Percentiles rank a stretch among this genome's conserved stretches.
Conservation (phyloP, 2,888 invertebrate genomes). For the Tupiocoris notatus region DNA sequence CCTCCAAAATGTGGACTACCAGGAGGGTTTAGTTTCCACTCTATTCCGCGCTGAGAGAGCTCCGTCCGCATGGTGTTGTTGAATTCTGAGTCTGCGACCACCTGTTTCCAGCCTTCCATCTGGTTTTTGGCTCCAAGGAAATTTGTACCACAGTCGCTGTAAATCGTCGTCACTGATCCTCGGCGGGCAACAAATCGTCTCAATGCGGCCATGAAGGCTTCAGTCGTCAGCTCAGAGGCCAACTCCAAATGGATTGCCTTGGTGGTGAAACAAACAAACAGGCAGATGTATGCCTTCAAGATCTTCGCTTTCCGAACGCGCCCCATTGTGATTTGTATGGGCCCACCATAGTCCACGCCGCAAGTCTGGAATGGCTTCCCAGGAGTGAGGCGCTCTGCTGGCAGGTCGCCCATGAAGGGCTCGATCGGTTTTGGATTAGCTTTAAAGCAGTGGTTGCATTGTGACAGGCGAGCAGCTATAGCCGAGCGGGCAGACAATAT, state of each 20-base stretch:
- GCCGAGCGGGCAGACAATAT: conserved; percentile 29
- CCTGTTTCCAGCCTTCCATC: neutral
- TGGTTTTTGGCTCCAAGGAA: conserved; percentile 46
- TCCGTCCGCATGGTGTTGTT: too few species aligned
- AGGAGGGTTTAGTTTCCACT: neutral
- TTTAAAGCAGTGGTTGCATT: conserved; percentile 39
- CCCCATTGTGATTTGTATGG: conserved; percentile 33
- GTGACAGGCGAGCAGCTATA: conserved; percentile 1
- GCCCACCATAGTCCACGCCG: conserved; percentile 44
- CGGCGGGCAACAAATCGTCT: conserved; percentile 47
- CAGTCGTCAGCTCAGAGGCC: conserved; percentile 45
- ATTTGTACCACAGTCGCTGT: conserved; percentile 49
- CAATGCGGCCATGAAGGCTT: conserved; percentile 47
- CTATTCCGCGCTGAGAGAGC: too few species aligned
- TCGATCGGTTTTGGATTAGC: conserved; percentile 1
- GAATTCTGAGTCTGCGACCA: neutral
- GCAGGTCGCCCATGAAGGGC: conserved; percentile 45
- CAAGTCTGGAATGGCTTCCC: conserved; percentile 18
- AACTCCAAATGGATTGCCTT: conserved; percentile 48
- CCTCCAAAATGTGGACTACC: neutral
- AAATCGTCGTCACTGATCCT: conserved; percentile 44
- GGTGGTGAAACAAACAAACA: conserved; percentile 50
- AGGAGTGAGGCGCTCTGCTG: conserved; percentile 22
- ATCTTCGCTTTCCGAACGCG: conserved; percentile 22
- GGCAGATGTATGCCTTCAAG: conserved; percentile 46